Percentiles rank a stretch among this genome's conserved stretches.
phyloP scores from a whole-genome alignment of 2,888 invertebrate genomes.

The Eueremaeus valkanovi region DNA sequence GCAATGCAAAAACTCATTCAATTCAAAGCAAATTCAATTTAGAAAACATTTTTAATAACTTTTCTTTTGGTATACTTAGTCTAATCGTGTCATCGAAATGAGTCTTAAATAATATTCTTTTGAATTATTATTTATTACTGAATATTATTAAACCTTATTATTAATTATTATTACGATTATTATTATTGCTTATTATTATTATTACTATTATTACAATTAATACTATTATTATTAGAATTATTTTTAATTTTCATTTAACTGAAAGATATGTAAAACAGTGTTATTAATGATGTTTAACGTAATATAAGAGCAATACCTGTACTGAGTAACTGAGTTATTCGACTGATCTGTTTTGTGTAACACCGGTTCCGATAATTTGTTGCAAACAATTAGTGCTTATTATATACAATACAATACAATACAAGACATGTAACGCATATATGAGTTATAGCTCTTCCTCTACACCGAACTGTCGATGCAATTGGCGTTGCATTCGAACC shows the following conservation, averaged over 20 bases:
- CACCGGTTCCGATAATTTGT: constrained; percentile 17
- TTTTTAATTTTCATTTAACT: constrained; percentile 20
- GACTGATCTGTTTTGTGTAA: constrained; percentile 28
- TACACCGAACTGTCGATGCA: not conserved
- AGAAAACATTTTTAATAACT: not conserved
- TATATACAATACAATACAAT: too few relatives aligned
- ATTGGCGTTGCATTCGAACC: not conserved
- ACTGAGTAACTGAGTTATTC: constrained; percentile 29
- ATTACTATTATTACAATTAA: not conserved
- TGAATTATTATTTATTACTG: constrained; percentile 4
- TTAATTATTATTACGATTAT: constrained; percentile 13
- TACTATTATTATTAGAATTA: constrained; percentile 4
- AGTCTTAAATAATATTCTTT: constrained; percentile 14
- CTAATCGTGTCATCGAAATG: constrained; percentile 8
- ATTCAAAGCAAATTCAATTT: not conserved
- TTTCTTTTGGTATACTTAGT: too few relatives aligned
- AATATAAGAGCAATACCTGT: constrained; percentile 10
- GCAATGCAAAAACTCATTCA: too few relatives aligned
- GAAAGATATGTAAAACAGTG: not conserved
- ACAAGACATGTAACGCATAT: too few relatives aligned
- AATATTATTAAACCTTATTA: constrained; percentile 19
- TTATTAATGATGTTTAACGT: not conserved
- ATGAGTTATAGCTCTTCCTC: constrained; percentile 19
- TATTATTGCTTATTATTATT: constrained; percentile 4
- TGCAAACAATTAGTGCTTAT: constrained; percentile 10